These are phyloP conservation scores for Polydrusus pterygomalis DNA, from an alignment of 2,888 invertebrate genomes.

Conservation along the genomic window DNA sequence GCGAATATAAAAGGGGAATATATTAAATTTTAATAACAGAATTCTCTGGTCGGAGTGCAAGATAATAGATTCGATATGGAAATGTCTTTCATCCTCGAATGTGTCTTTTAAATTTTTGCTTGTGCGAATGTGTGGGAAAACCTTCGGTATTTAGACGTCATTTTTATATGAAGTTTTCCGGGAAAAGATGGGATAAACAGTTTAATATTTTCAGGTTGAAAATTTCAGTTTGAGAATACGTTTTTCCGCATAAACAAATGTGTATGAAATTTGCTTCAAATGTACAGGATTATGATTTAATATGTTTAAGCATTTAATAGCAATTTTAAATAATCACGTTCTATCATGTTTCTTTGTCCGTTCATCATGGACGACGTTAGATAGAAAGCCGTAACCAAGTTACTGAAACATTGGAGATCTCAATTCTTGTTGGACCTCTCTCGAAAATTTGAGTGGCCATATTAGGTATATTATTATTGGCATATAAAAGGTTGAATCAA, in stretches of 20 bases:
- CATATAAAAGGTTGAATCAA: too few species aligned
- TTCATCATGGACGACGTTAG: too few species aligned
- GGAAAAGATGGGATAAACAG: conserved; percentile 9
- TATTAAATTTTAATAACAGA: conserved; percentile 55
- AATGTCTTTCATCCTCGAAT: conserved; percentile 45
- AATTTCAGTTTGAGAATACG: neutral
- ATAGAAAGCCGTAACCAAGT: too few species aligned
- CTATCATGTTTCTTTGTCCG: too few species aligned
- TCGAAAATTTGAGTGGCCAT: too few species aligned
- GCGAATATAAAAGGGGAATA: conserved; percentile 31
- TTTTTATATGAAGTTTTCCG: conserved; percentile 21
- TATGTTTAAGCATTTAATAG: too few species aligned
- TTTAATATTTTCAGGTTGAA: neutral
- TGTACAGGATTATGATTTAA: too few species aligned
- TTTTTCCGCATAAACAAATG: neutral
- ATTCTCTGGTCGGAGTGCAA: conserved; percentile 53
- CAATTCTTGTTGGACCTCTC: too few species aligned
- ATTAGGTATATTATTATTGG: too few species aligned
- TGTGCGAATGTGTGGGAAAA: conserved; percentile 35
- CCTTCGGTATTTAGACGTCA: conserved; percentile 40
- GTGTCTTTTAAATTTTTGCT: conserved; percentile 45
- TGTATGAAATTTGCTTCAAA: neutral
- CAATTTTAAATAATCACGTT: too few species aligned
- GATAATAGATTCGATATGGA: conserved; percentile 55
- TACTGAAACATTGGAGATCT: too few species aligned